Conservation (phyloP, 2,888 invertebrate genomes). For the Dichetophora obliterata region DNA sequence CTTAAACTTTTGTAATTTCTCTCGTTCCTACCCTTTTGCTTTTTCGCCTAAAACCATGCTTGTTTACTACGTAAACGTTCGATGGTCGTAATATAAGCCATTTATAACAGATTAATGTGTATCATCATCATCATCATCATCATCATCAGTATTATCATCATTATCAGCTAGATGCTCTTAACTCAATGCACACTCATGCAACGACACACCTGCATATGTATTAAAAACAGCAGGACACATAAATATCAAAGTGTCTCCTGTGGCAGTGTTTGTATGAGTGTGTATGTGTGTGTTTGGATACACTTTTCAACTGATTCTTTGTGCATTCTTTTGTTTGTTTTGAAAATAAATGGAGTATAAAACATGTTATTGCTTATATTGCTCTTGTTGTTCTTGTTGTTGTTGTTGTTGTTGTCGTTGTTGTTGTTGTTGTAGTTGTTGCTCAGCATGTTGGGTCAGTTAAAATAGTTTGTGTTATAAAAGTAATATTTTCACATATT, state of each 20-base stretch:
- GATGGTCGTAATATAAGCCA: conserved; percentile 44
- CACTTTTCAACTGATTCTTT: neutral
- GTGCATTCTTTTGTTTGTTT: conserved; percentile 39
- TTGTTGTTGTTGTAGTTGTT: too few relatives aligned
- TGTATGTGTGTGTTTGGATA: neutral
- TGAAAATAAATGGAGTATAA: conserved; percentile 46
- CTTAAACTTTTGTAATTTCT: neutral
- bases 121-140: conserved; percentile 4
- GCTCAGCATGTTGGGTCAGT: neutral
- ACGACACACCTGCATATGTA: conserved; percentile 8
- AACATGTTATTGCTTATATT: conserved; percentile 44
- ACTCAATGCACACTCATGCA: neutral
- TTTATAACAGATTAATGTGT: conserved; percentile 46
- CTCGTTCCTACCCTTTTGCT: neutral
- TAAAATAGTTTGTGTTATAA: neutral
- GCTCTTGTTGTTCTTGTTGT: conserved; percentile 36
- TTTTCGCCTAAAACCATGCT: conserved; percentile 34
- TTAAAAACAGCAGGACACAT: neutral
- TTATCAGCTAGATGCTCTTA: neutral
- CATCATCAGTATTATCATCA: neutral
- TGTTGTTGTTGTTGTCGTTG: too few relatives aligned
- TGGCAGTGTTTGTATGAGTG: too few relatives aligned
- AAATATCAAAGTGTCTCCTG: neutral
- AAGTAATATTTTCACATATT: neutral
- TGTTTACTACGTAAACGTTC: conserved; percentile 17